These are phyloP conservation scores for Zaprionus camerounensis DNA, from an alignment of 1,140 invertebrate genomes.

Conservation along the genomic window DNA sequence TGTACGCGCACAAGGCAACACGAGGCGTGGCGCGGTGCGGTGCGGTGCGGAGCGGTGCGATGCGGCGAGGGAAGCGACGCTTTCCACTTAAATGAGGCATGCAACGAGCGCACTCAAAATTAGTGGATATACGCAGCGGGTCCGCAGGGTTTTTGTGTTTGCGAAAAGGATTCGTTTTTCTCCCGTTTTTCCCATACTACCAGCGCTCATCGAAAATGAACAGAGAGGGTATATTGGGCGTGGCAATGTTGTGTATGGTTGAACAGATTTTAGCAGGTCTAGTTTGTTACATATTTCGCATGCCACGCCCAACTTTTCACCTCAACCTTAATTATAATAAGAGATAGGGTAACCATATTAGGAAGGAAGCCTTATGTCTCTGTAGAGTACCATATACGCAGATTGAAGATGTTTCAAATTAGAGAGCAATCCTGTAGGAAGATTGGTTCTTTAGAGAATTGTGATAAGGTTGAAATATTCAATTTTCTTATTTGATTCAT, in stretches of 20 bases:
- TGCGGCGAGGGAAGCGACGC: conserved; percentile 13
- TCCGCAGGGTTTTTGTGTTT: conserved; percentile 24
- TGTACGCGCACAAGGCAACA: conserved; percentile 14
- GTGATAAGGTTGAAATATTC: too few relatives aligned
- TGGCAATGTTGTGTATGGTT: background rate
- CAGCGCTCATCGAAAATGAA: background rate
- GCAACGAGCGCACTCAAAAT: conserved; percentile 44
- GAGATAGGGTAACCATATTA: background rate
- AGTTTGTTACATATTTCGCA: too few relatives aligned
- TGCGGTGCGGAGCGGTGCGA: too few relatives aligned
- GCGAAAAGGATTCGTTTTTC: conserved; percentile 43
- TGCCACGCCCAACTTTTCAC: too few relatives aligned
- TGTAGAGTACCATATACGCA: too few relatives aligned
- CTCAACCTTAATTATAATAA: background rate
- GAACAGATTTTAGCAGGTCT: background rate
- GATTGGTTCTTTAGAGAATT: too few relatives aligned
- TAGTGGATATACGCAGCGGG: conserved; percentile 41
- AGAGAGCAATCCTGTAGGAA: too few relatives aligned
- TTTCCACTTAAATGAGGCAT: conserved; percentile 61
- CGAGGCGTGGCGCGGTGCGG: background rate
- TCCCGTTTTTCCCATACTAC: conserved; percentile 1
- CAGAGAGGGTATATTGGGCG: background rate
- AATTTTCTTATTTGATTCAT: too few relatives aligned
- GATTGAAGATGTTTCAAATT: too few relatives aligned
- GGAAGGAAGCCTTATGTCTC: too few relatives aligned